These are phyloP conservation scores for Perca schrenkii DNA, from an alignment of 2,113 vertebrate species.

Conservation along the genomic window DNA sequence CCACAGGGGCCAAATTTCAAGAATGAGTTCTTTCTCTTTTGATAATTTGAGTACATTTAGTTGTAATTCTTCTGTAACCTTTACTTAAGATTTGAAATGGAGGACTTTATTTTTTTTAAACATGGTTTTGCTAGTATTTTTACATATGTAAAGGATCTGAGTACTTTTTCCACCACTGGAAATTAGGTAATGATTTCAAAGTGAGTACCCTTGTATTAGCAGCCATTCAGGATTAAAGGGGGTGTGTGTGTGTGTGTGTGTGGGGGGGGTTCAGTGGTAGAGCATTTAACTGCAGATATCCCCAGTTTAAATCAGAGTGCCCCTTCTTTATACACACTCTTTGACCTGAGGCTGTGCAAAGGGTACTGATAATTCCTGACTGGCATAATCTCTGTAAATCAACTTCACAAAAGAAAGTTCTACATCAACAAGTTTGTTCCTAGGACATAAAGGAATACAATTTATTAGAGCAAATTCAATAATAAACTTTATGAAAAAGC, in stretches of 20 bases:
- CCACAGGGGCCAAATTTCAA: too few relatives aligned
- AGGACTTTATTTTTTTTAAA: too few relatives aligned
- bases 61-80: too few relatives aligned
- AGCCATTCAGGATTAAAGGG: not conserved
- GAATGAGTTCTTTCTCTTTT: too few relatives aligned
- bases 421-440: conserved; percentile 25
- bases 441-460: conserved; percentile 76
- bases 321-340: conserved; percentile 66
- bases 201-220: not conserved
- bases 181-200: not conserved
- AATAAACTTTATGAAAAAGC: conserved; percentile 81
- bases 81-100: too few relatives aligned
- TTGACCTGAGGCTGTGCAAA: not conserved
- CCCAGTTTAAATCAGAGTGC: conserved; percentile 87
- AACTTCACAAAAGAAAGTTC: conserved; percentile 10
- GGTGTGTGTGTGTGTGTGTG: too few relatives aligned
- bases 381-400: not conserved
- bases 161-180: too few relatives aligned
- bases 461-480: conserved; percentile 81
- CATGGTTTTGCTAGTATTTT: too few relatives aligned
- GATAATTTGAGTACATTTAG: too few relatives aligned
- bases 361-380: too few relatives aligned
- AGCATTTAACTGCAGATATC: conserved; percentile 94
- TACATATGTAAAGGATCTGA: too few relatives aligned
- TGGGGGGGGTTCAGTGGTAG: conserved; percentile 91